Evolutionary conservation across 2,888 invertebrate genomes (phyloP).

Genomic region (Lepetodrilus schrolli): DNA sequence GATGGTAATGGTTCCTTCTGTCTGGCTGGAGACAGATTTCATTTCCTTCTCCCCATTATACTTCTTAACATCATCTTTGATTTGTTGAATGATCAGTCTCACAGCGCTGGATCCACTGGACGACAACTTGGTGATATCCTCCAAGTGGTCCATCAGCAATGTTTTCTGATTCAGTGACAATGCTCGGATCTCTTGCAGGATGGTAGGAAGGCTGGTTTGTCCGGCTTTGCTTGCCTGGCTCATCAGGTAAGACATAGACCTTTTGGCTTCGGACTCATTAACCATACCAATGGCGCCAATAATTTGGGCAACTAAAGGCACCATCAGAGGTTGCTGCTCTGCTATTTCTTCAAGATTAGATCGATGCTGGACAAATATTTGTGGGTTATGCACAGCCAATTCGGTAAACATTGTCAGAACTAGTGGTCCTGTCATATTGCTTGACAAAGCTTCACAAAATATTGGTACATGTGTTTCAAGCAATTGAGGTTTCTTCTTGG

Average conservation of each 20-base stretch:
- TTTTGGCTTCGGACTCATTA: constrained; percentile 83
- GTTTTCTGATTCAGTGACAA: constrained; percentile 88
- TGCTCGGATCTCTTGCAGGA: constrained; percentile 87
- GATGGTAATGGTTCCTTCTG: constrained; percentile 72
- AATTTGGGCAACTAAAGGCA: constrained; percentile 71
- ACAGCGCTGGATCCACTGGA: constrained; percentile 73
- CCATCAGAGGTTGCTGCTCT: constrained; percentile 69
- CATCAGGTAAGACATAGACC: constrained; percentile 87
- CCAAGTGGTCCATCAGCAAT: constrained; percentile 85
- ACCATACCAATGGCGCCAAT: constrained; percentile 75
- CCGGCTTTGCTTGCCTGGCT: constrained; percentile 84
- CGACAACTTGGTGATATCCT: constrained; percentile 82
- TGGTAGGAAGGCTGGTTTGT: constrained; percentile 83
- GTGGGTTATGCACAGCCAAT: constrained; percentile 83
- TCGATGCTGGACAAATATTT: constrained; percentile 83
- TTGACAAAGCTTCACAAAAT: constrained; percentile 84
- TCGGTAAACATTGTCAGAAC: constrained; percentile 85
- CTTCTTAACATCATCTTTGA: constrained; percentile 71
- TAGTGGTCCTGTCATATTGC: constrained; percentile 80
- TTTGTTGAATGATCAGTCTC: constrained; percentile 74
- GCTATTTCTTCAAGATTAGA: constrained; percentile 80
- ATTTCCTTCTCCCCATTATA: constrained; percentile 57
- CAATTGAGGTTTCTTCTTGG: constrained; percentile 86
- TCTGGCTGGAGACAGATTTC: constrained; percentile 70
- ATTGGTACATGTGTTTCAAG: constrained; percentile 82